Evolutionary conservation across 2,797 vertebrate species (phyloP).

Genomic region (Falco novaeseelandiae): DNA sequence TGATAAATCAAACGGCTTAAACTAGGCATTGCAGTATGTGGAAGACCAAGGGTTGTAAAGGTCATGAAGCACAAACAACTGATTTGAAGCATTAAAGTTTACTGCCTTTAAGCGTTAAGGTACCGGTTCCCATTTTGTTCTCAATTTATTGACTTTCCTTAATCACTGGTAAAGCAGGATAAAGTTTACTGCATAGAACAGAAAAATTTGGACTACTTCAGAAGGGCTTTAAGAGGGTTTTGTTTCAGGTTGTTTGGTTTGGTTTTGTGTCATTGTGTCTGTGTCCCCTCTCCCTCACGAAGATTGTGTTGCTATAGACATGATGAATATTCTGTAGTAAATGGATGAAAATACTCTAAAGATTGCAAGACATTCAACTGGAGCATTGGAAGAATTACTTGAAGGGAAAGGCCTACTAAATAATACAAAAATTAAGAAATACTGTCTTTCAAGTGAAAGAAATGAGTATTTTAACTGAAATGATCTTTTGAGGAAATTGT

Average conservation of each 20-base stretch:
- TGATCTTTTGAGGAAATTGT: background rate
- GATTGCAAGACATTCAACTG: background rate
- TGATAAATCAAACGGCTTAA: background rate
- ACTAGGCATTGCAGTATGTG: background rate
- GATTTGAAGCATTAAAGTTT: background rate
- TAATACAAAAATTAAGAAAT: background rate
- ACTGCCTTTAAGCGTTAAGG: background rate
- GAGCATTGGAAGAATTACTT: background rate
- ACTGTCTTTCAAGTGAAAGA: background rate
- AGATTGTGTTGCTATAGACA: background rate
- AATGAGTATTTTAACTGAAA: background rate
- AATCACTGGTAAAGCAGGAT: background rate
- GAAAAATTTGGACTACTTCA: background rate
- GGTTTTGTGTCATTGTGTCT: background rate
- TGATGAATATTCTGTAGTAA: background rate
- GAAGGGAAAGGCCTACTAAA: background rate
- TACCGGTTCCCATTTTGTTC: background rate
- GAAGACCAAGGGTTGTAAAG: background rate
- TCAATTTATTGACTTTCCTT: background rate
- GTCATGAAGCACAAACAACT: background rate
- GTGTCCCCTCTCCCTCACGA: fast-evolving
- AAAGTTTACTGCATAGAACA: background rate
- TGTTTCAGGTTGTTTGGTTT: background rate
- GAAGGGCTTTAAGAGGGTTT: background rate
- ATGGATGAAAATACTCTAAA: background rate